These are phyloP conservation scores for Drosophila helvetica DNA, from an alignment of 2,888 invertebrate genomes.

Conservation along the genomic window DNA sequence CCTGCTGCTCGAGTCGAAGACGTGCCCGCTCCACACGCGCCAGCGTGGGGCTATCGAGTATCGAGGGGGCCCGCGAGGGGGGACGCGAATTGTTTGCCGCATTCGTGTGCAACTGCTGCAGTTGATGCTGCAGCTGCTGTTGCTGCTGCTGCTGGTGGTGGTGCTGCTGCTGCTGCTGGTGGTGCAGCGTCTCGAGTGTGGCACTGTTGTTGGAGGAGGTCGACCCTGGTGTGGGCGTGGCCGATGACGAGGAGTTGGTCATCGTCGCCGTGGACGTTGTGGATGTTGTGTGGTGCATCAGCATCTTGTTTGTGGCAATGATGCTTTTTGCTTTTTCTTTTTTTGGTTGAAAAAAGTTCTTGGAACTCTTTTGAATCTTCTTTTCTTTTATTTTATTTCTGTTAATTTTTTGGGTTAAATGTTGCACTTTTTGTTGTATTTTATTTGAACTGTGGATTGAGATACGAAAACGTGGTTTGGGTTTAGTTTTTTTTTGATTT, in stretches of 20 bases:
- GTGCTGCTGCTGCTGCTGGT: constrained; percentile 66
- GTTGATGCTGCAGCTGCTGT: constrained; percentile 55
- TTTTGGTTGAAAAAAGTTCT: not conserved
- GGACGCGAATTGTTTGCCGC: constrained; percentile 74
- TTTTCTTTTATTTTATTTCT: constrained; percentile 3
- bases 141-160: constrained; percentile 66
- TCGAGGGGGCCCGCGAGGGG: constrained; percentile 84
- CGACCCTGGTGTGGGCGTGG: constrained; percentile 80
- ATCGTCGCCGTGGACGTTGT: constrained; percentile 73
- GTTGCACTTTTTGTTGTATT: constrained; percentile 40
- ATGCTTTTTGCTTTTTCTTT: constrained; percentile 22
- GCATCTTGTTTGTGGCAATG: constrained; percentile 43
- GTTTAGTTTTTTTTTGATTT: constrained; percentile 15
- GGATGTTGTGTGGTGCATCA: constrained; percentile 68
- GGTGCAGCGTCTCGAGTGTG: constrained; percentile 70
- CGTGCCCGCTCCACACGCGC: constrained; percentile 86
- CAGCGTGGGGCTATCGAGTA: constrained; percentile 86
- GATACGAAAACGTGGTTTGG: constrained; percentile 10
- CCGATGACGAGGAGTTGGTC: constrained; percentile 75
- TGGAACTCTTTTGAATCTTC: no score
- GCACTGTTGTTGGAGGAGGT: constrained; percentile 79
- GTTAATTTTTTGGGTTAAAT: constrained; percentile 32
- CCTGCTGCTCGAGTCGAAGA: constrained; percentile 85
- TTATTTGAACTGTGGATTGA: constrained; percentile 47
- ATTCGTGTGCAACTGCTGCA: constrained; percentile 66